Base-by-base conservation (phyloP, 2,113 vertebrate species). In the Trochalopteron elliotii region DNA sequence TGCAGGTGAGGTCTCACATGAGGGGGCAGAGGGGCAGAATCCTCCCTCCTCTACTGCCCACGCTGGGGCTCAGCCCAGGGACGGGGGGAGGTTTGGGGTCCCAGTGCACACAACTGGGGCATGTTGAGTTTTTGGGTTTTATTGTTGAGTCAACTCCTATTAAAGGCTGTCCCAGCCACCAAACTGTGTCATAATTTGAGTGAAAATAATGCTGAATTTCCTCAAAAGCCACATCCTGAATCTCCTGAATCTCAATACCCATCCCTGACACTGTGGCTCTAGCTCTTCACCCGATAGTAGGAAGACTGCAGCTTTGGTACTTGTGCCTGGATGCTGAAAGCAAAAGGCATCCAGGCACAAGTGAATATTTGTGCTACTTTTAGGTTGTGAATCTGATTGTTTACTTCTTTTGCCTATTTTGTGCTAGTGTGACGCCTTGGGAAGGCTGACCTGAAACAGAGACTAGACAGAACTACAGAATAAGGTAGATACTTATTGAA, bases 91-190 rank as follows among this genome's bases (percentile, higher is more conserved):
- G 1, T 25, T 68, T 35, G 23, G 63, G 55, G 2, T 61, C 39
- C 56, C 4, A 15, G 33, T 1, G 0, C 28, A 7, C 20, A 19
- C 0, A 2, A 8, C 5, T 2, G 1, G n/a, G 39, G 6, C 10
- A 70, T 1, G 0, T 17, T 28, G 64, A 39, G 12, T 9, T 50
- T 42, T 65, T 67, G 20, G 23, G 33, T 53, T 69, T 56, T 35
- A 39, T 24, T 90, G 19, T 24, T 31, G 49, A 88, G 52, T 22
- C 12, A 40, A 17, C 24, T 65, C 27, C 24, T 64, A 5, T 52
- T 33, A 50, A 81, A 60, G 30, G 10, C 19, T 59, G 5, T 40
- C 17, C 30, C 33, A 39, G 8, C 7, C 64, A 33, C 37, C 28
- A 75, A 65, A 67, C 12, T 60, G 4, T 60, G 50, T 5, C 30